Base-by-base conservation (phyloP, 1,140 invertebrate genomes). In the Bombus sylvicola region DNA sequence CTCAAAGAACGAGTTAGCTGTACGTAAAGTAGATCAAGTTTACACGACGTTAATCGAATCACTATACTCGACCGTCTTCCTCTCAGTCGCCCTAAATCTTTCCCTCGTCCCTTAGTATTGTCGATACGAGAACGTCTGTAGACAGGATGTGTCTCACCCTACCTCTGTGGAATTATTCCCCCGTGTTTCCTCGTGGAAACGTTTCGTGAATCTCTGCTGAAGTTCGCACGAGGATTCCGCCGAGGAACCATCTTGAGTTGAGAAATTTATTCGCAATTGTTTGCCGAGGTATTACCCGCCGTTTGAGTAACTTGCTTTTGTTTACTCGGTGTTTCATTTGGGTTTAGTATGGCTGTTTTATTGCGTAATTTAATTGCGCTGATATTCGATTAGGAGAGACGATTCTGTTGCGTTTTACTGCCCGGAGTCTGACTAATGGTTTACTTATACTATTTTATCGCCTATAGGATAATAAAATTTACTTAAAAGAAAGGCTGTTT, bases 11-110 rank as follows among this genome's bases (percentile, higher is more conserved):
- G n/a, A 62, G n/a, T 41, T 31, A 66, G 31, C 37, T 68, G 28
- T 37, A 69, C 62, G 85, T 41, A 64, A 87, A 87, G 69, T 88
- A 86, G 62, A 90, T 84, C 85, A 89, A 87, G 79, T 84, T 87
- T 86, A 71, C 78, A 62, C 31, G 37, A 77, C 53, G 81, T 81
- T 86, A 83, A 86, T 86, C 81, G 85, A 86, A 86, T 86, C 53
- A 76, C 62, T 72, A 53, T 76, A 76, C 85, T 69, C 39, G 31
- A 34, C n/a, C 72, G 15, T 62, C 43, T 73, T 31, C 22, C 47
- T 8, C 39, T n/a, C 28, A 9, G n/a, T 72, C 37, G 1, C 13
- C 53, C 43, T 28, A 31, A 43, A 31, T 28, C 82, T 78, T 8
- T 39, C 75, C 68, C 25, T 53, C 6, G 47, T 53, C 47, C 47